Conservation (phyloP, 2,888 invertebrate species). For the Limenitis camilla region DNA sequence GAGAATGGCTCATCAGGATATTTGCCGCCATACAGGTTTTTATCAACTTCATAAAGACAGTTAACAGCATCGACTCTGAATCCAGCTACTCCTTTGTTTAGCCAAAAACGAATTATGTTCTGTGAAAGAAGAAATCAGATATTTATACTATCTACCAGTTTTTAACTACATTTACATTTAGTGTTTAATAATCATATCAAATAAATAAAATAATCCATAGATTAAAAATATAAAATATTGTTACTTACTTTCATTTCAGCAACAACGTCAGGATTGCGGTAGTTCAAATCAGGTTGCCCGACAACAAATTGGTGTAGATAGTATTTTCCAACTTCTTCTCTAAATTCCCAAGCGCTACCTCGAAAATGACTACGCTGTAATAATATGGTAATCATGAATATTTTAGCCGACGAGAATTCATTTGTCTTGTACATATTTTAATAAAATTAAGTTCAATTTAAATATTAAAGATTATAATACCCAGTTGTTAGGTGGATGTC, state of each 20-base stretch:
- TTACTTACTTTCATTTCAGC: slow-evolving; percentile 70
- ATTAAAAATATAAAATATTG: neutral
- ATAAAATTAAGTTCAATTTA: slow-evolving; percentile 1
- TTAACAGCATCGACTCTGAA: slow-evolving; percentile 88
- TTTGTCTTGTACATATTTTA: neutral
- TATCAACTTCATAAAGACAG: slow-evolving; percentile 76
- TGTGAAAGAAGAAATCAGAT: slow-evolving; percentile 25
- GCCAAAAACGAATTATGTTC: slow-evolving; percentile 85
- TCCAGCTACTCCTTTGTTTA: slow-evolving; percentile 88
- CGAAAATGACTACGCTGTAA: slow-evolving; percentile 72
- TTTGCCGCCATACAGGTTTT: slow-evolving; percentile 52
- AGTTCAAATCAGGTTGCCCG: slow-evolving; percentile 84
- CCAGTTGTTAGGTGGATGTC: slow-evolving; percentile 84
- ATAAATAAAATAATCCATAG: too few species aligned
- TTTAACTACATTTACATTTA: too few species aligned
- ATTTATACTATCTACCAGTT: neutral
- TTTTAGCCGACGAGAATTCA: neutral
- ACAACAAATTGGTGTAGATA: slow-evolving; percentile 83
- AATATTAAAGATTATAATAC: slow-evolving; percentile 41
- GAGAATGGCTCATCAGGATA: slow-evolving; percentile 74
- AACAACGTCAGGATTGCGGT: slow-evolving; percentile 78
- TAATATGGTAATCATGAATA: neutral
- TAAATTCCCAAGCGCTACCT: slow-evolving; percentile 84
- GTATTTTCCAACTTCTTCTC: slow-evolving; percentile 76
- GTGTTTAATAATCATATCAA: too few species aligned